phyloP scores from a whole-genome alignment of 2,888 invertebrate genomes.

The Clepsis dumicolana region DNA sequence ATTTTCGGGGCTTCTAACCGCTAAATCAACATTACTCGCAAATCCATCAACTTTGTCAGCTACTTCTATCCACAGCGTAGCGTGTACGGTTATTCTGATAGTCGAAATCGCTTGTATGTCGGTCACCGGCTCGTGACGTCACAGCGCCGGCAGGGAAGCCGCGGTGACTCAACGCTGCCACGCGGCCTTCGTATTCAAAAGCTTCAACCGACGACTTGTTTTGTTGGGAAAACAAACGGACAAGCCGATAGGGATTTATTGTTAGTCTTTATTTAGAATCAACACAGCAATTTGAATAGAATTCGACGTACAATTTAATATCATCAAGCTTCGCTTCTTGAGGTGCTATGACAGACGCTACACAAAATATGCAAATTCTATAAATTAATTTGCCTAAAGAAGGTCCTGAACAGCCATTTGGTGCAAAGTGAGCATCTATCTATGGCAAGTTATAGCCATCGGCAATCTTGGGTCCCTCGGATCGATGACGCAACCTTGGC shows the following conservation, averaged over 20 bases:
- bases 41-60: slow-evolving; percentile 22
- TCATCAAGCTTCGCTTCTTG: slow-evolving; percentile 1
- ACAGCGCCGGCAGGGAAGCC: slow-evolving; percentile 43
- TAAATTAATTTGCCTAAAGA: slow-evolving; percentile 22
- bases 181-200: slow-evolving; percentile 41
- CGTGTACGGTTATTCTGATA: slow-evolving; percentile 40
- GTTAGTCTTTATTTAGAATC: not conserved
- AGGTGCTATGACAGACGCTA: no score
- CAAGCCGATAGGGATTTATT: slow-evolving; percentile 25
- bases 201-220: slow-evolving; percentile 32
- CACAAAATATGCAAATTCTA: slow-evolving; percentile 11
- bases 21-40: slow-evolving; percentile 13
- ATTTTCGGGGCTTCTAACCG: slow-evolving; percentile 9
- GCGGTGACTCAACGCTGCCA: slow-evolving; percentile 46
- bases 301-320: not conserved
- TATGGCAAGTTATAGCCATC: slow-evolving; percentile 35
- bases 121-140: slow-evolving; percentile 44
- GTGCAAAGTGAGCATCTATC: slow-evolving; percentile 17
- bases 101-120: slow-evolving; percentile 40
- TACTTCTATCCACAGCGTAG: slow-evolving; percentile 17
- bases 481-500: slow-evolving; percentile 72
- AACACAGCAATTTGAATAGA: not conserved
- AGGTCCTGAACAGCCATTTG: slow-evolving; percentile 9
- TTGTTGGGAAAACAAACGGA: slow-evolving; percentile 32
- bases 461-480: slow-evolving; percentile 54